A percentile compares a stretch with the other conserved stretches of the same genome.
Evolutionary conservation across 2,888 invertebrate species (phyloP).

Genomic region (Portevinia maculata): DNA sequence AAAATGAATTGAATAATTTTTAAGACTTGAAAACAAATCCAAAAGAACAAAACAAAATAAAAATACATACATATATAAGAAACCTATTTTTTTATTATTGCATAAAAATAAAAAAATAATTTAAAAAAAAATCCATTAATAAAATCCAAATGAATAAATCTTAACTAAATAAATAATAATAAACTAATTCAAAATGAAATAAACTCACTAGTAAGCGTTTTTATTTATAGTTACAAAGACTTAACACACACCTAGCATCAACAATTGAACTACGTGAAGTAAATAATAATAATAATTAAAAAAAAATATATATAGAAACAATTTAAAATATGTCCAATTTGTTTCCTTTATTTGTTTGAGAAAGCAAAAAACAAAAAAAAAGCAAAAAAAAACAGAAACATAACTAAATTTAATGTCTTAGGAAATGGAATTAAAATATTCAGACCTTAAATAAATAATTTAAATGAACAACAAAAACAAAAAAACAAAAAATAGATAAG

Average conservation of each 20-base stretch:
- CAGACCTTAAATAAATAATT: conserved; percentile 6
- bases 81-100: conserved; percentile 71
- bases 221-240: conserved; percentile 61
- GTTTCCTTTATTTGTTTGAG: conserved; percentile 38
- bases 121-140: background rate
- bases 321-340: conserved; percentile 28
- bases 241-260: conserved; percentile 58
- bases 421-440: conserved; percentile 19
- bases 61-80: conserved; percentile 52
- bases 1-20: conserved; percentile 59
- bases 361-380: conserved; percentile 2
- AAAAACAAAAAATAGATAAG: background rate
- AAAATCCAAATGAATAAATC: conserved; percentile 13
- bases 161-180: conserved; percentile 17
- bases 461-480: too few relatives aligned
- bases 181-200: conserved; percentile 27
- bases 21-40: conserved; percentile 51
- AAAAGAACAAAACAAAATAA: too few relatives aligned
- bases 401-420: conserved; percentile 20
- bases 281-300: background rate
- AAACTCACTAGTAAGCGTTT: conserved; percentile 47
- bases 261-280: conserved; percentile 44
- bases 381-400: background rate
- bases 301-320: background rate
- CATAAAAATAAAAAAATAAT: conserved; percentile 21